These are phyloP conservation scores for Alauda arvensis DNA, from an alignment of 2,797 vertebrate genomes.

Conservation along the genomic window DNA sequence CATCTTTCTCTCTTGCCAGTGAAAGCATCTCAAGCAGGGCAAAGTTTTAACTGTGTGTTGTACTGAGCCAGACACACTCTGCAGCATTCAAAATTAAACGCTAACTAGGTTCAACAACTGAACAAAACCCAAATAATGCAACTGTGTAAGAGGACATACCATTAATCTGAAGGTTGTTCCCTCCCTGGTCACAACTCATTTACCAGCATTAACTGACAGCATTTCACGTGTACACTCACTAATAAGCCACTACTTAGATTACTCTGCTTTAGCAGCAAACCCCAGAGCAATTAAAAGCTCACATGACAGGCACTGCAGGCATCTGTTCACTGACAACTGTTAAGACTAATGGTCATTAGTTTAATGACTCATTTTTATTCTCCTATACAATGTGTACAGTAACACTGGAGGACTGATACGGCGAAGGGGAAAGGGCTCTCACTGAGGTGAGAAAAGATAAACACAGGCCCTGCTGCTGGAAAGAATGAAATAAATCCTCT, in stretches of 20 bases:
- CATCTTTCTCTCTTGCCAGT: background rate
- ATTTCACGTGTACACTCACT: background rate
- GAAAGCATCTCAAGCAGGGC: background rate
- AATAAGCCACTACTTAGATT: background rate
- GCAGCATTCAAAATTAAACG: background rate
- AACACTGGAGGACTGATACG: slow-evolving; percentile 6
- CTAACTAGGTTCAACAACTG: background rate
- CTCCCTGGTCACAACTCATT: background rate
- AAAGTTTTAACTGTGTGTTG: background rate
- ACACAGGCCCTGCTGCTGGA: slow-evolving; percentile 12
- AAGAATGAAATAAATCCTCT: slow-evolving; percentile 43
- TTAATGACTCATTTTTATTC: slow-evolving; percentile 15
- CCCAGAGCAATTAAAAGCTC: slow-evolving; percentile 21
- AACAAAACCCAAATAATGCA: background rate
- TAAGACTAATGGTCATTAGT: slow-evolving; percentile 33
- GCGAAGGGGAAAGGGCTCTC: slow-evolving; percentile 28
- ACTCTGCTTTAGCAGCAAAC: background rate
- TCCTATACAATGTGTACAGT: background rate
- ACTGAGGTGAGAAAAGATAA: slow-evolving; percentile 55
- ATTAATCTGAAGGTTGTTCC: background rate
- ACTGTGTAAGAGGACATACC: background rate
- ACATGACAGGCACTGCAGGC: background rate
- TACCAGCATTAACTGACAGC: background rate
- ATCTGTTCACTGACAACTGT: slow-evolving; percentile 23
- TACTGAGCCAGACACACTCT: background rate